phyloP scores from a whole-genome alignment of 2,113 vertebrate genomes.

The Recurvirostra avosetta region DNA sequence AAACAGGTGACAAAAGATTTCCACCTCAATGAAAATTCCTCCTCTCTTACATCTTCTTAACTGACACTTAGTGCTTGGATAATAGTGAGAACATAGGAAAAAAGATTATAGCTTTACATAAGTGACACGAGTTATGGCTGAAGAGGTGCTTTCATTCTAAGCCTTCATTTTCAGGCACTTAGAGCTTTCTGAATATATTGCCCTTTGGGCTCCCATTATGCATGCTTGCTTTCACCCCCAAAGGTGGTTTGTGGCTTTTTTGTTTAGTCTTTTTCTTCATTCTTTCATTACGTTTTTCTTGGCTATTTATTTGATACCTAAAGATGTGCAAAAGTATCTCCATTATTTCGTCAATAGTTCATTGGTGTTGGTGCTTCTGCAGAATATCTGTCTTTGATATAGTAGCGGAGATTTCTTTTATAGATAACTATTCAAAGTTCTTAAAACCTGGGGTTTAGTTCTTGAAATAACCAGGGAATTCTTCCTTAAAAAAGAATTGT shows the following conservation, averaged over 20 bases:
- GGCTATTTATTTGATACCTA: background rate
- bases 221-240: background rate
- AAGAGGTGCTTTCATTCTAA: conserved; percentile 24
- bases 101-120: conserved; percentile 35
- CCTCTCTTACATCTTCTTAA: conserved; percentile 3
- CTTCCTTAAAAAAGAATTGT: background rate
- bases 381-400: background rate
- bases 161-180: conserved; percentile 47
- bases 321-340: background rate
- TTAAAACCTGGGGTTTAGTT: background rate
- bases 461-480: background rate
- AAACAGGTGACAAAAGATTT: background rate
- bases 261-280: background rate
- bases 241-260: background rate
- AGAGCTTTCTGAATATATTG: conserved; percentile 19
- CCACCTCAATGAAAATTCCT: conserved; percentile 27
- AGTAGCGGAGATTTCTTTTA: background rate
- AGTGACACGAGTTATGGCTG: conserved; percentile 41
- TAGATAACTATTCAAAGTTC: background rate
- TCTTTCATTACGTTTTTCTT: background rate
- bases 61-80: conserved; percentile 32
- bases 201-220: conserved; percentile 25
- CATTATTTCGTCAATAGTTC: background rate
- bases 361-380: background rate
- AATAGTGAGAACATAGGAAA: conserved; percentile 15